Base-by-base conservation (phyloP, 2,888 invertebrate genomes). In the Graphium colonna region DNA sequence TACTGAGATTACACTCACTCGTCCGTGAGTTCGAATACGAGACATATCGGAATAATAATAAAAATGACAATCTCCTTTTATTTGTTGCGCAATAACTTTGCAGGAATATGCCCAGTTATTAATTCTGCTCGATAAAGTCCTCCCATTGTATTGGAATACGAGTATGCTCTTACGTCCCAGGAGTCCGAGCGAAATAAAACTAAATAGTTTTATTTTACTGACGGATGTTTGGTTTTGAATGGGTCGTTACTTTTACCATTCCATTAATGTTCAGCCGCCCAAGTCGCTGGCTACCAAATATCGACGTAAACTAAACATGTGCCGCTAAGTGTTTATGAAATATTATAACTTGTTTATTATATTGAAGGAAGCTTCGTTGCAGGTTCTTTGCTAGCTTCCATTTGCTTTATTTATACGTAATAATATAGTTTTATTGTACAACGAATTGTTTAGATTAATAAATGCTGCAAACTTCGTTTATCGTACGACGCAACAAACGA, bases 111-210 rank as follows among this genome's bases (percentile, higher is more conserved):
- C 75, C 67, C 71, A 71, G 80, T 76, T 82, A 78, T 85, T 87
- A 85, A 84, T 86, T 85, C 82, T 74, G 75, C 81, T 76, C 84
- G 73, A 86, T 87, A 86, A 84, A 85, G 58, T 77, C 69, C 64
- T 75, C 77, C 68, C 67, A 69, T 70, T 63, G 60, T 64, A 65
- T 64, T 54, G 61, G 61, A 65, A 21, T 60, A 58, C 62, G 59
- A 62, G 63, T 63, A 60, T 60, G 57, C 49, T 56, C 52, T 57
- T 46, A 57, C n/a, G 55, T 53, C 59, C 56, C 50, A 47, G 49
- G 52, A 55, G 47, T 62, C 56, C 56, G 57, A 51, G 60, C n/a
- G n/a, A n/a, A n/a, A n/a, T n/a, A n/a, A n/a, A n/a, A n/a, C n/a
- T n/a, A n/a, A n/a, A 63, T 60, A 60, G 58, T 55, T 58, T 18